These are phyloP conservation scores for Mimas tiliae DNA, from an alignment of 2,888 invertebrate genomes.

Conservation along the genomic window DNA sequence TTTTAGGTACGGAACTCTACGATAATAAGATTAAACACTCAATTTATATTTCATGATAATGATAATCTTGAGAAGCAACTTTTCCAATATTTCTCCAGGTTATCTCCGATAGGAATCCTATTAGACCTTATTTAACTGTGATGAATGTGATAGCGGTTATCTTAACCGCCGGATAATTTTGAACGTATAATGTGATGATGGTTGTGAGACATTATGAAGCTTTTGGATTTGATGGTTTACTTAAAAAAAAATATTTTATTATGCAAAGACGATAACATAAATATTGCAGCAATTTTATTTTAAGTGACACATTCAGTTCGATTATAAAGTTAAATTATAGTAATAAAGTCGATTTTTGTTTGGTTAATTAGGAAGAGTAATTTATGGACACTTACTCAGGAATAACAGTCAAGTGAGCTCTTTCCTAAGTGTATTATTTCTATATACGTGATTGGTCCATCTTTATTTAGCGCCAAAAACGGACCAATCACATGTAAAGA, in stretches of 20 bases:
- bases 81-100: neutral
- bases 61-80: neutral
- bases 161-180: neutral
- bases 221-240: neutral
- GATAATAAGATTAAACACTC: neutral
- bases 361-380: neutral
- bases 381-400: neutral
- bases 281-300: too few species aligned
- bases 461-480: too few species aligned
- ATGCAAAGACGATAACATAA: neutral
- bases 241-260: slow-evolving; percentile 7
- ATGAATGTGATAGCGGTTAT: neutral
- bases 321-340: neutral
- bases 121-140: neutral
- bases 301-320: too few species aligned
- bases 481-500: too few species aligned
- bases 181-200: neutral
- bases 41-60: neutral
- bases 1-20: too few species aligned
- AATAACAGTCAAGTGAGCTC: too few species aligned
- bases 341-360: neutral
- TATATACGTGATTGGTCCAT: too few species aligned
- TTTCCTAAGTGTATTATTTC: too few species aligned
- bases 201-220: neutral
- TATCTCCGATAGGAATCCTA: neutral